A percentile compares a stretch with the other conserved stretches of the same genome.
Conservation (phyloP, 2,797 vertebrate genomes). For the Molossus alvarezi region DNA sequence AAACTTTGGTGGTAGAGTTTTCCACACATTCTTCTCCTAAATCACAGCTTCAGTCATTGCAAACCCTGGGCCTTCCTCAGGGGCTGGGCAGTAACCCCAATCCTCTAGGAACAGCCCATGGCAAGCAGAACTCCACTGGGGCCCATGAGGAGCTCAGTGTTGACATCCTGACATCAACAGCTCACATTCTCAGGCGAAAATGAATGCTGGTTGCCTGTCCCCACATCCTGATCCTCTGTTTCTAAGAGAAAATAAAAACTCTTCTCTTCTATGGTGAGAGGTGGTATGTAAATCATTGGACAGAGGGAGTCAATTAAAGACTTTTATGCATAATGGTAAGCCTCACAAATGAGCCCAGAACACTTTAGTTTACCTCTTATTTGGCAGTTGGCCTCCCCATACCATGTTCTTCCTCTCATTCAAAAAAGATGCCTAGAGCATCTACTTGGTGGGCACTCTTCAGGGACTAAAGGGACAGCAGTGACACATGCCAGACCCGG, state of each 20-base stretch:
- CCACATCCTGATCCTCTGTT: neutral
- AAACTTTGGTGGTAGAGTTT: conserved; percentile 59
- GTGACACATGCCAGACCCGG: neutral
- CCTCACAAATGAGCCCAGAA: neutral
- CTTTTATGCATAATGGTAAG: neutral
- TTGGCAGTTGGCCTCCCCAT: neutral
- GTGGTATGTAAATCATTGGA: conserved; percentile 49
- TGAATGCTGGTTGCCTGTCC: neutral
- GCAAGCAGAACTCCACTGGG: conserved; percentile 24
- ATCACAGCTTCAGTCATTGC: neutral
- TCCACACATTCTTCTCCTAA: neutral
- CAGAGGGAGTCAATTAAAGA: conserved; percentile 10
- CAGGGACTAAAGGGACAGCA: neutral
- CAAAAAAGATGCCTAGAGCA: neutral
- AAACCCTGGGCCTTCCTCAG: conserved; percentile 4
- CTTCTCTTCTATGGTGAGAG: conserved; percentile 11
- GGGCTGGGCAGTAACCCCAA: neutral
- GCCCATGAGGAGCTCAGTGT: neutral
- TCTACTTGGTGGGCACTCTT: neutral
- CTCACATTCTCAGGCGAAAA: conserved; percentile 37
- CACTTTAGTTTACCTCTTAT: neutral
- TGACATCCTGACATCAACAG: conserved; percentile 25
- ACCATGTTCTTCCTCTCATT: conserved; percentile 7
- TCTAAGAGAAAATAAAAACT: conserved; percentile 51
- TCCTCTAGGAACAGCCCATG: neutral